A percentile compares a stretch with the other conserved stretches of the same genome.
phyloP scores from a whole-genome alignment of 2,888 invertebrate genomes.

The Malachius bipustulatus region DNA sequence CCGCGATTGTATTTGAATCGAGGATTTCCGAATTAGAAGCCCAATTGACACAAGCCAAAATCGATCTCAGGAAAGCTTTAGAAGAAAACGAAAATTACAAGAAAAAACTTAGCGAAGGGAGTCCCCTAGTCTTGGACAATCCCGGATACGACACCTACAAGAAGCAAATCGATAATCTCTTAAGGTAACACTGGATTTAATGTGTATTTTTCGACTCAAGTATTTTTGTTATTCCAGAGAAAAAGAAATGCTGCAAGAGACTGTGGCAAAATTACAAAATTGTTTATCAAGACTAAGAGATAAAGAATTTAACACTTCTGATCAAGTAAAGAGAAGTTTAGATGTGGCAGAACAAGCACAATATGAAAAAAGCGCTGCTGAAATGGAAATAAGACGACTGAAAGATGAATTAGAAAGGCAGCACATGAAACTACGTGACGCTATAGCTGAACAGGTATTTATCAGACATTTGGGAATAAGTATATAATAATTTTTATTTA shows the following conservation, averaged over 20 bases:
- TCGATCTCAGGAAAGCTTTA: slow-evolving; percentile 62
- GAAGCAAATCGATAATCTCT: slow-evolving; percentile 57
- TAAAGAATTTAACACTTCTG: slow-evolving; percentile 47
- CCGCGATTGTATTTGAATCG: slow-evolving; percentile 73
- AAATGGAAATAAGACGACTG: slow-evolving; percentile 61
- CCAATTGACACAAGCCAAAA: slow-evolving; percentile 63
- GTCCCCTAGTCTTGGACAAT: slow-evolving; percentile 41
- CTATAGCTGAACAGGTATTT: slow-evolving; percentile 60
- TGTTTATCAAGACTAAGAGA: slow-evolving; percentile 52
- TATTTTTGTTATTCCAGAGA: slow-evolving; percentile 39
- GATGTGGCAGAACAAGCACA: slow-evolving; percentile 66
- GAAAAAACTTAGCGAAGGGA: slow-evolving; percentile 34
- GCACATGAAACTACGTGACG: slow-evolving; percentile 60
- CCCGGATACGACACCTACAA: slow-evolving; percentile 51
- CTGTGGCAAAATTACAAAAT: slow-evolving; percentile 54
- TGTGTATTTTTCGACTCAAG: too few relatives aligned
- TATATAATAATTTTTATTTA: too few relatives aligned
- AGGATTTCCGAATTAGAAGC: slow-evolving; percentile 76
- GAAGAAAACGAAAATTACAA: slow-evolving; percentile 49
- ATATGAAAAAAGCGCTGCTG: slow-evolving; percentile 64
- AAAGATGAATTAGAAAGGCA: slow-evolving; percentile 68
- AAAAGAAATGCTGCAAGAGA: slow-evolving; percentile 54
- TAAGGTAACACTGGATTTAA: slow-evolving; percentile 40
- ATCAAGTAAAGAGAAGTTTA: slow-evolving; percentile 52
- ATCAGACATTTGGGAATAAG: too few relatives aligned